phyloP scores from a whole-genome alignment of 2,113 vertebrate species.

The Sinocyclocheilus anshuiensis region DNA sequence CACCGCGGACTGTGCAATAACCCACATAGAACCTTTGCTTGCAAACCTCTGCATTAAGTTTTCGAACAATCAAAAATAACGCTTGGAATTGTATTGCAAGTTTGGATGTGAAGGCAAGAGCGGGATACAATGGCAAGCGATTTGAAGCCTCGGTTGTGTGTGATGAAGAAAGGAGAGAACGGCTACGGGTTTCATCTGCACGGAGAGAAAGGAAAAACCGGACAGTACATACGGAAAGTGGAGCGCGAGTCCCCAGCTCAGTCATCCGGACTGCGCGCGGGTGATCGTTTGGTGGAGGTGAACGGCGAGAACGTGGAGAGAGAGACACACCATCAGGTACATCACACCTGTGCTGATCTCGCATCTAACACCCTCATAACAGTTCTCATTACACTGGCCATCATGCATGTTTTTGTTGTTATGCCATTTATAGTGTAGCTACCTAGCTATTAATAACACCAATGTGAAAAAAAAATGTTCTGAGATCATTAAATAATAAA shows the following conservation, averaged over 20 bases:
- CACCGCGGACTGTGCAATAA: not conserved
- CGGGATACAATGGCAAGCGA: constrained; percentile 80
- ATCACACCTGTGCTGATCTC: constrained; percentile 27
- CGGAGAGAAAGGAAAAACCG: constrained; percentile 92
- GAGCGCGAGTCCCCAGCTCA: constrained; percentile 89
- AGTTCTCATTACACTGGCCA: not conserved
- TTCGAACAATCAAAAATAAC: too few species aligned
- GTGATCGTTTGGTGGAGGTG: constrained; percentile 89
- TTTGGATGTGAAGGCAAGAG: constrained; percentile 48
- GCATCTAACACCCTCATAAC: not conserved
- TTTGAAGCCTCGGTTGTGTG: constrained; percentile 86
- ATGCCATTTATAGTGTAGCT: too few species aligned
- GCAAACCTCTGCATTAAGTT: not conserved
- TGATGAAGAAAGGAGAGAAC: constrained; percentile 81
- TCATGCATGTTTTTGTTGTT: too few species aligned
- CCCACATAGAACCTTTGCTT: not conserved
- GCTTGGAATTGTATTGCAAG: constrained; percentile 20
- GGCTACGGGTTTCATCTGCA: constrained; percentile 97
- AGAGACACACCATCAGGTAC: constrained; percentile 93
- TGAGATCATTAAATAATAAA: too few species aligned
- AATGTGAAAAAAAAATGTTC: too few species aligned
- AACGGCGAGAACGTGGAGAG: constrained; percentile 92
- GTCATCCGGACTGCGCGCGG: constrained; percentile 84
- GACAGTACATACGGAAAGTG: constrained; percentile 94
- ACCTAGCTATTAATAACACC: too few species aligned